A percentile compares a stretch with the other conserved stretches of the same genome.
Conservation (phyloP, 2,888 invertebrate species). For the Metacarcinus magister region DNA sequence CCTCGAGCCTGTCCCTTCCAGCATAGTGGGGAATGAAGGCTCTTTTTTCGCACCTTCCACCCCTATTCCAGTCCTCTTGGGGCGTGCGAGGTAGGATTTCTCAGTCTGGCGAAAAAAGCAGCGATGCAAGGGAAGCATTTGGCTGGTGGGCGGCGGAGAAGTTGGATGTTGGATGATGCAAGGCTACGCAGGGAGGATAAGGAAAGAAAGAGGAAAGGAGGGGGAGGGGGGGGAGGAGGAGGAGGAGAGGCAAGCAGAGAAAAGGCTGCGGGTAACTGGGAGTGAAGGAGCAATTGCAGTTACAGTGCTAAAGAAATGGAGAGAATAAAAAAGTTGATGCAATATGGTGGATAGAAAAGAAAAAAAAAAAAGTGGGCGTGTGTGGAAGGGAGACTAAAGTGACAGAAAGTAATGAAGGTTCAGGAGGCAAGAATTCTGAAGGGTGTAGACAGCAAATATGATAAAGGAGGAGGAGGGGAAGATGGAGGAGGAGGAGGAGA, state of each 20-base stretch:
- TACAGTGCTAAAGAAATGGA: conserved; percentile 9
- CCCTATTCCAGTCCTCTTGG: not conserved
- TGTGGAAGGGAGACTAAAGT: not conserved
- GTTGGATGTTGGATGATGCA: not conserved
- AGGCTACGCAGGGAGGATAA: conserved; percentile 13
- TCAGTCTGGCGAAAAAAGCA: not conserved
- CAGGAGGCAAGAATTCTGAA: conserved; percentile 9
- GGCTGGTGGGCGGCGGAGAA: not conserved
- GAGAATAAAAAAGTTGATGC: not conserved
- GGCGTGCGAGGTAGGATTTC: not conserved
- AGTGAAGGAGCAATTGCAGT: conserved; percentile 10
- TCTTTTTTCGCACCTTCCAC: not conserved
- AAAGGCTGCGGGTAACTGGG: not conserved
- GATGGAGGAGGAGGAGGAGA: not conserved
- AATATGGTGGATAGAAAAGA: not conserved
- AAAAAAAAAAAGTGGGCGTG: not conserved
- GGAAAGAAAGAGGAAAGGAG: not conserved
- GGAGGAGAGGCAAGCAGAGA: conserved; percentile 26
- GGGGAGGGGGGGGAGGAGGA: not conserved
- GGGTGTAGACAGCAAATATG: not conserved
- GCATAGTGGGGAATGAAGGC: not conserved
- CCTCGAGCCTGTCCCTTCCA: not conserved
- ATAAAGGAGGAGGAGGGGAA: not conserved
- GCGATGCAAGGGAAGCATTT: not conserved
- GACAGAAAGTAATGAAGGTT: conserved; percentile 26